Percentiles rank a stretch among this genome's conserved stretches.
Evolutionary conservation across 2,113 vertebrate species (phyloP).

Genomic region (Xiphophorus couchianus): DNA sequence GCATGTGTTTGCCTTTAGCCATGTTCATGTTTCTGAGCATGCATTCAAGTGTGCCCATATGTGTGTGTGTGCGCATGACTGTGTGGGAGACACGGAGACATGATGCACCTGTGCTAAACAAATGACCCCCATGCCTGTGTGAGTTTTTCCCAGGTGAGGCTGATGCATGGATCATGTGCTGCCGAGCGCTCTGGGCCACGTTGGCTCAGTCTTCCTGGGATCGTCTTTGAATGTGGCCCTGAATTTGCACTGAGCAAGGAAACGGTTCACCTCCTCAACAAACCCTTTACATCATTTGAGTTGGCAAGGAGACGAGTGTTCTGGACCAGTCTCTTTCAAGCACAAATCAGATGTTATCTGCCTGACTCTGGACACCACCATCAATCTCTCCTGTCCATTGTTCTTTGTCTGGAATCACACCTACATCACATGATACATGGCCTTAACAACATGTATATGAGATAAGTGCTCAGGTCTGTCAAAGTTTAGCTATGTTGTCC

Average conservation of each 20-base stretch:
- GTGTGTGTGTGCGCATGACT: constrained; percentile 14
- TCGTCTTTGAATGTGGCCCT: constrained; percentile 76
- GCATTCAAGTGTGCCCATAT: constrained; percentile 29
- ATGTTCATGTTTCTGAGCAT: constrained; percentile 17
- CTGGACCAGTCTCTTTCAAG: constrained; percentile 72
- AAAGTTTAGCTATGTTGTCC: constrained; percentile 42
- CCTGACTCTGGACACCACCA: constrained; percentile 77
- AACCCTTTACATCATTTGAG: constrained; percentile 50
- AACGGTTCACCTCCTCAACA: constrained; percentile 72
- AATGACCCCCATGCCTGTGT: constrained; percentile 67
- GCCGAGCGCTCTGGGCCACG: constrained; percentile 69
- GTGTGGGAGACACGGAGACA: constrained; percentile 36
- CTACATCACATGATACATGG: constrained; percentile 64
- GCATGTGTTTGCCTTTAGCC: constrained; percentile 20
- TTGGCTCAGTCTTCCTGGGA: constrained; percentile 71
- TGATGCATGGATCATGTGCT: constrained; percentile 77
- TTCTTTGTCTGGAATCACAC: constrained; percentile 69
- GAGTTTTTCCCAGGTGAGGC: constrained; percentile 74
- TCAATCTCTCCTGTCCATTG: constrained; percentile 75
- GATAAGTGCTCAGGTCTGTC: constrained; percentile 43
- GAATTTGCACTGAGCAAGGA: constrained; percentile 75
- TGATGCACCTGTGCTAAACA: constrained; percentile 72
- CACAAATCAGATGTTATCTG: constrained; percentile 80
- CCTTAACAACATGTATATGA: constrained; percentile 46
- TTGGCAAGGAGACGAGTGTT: constrained; percentile 50